Evolutionary conservation across 2,113 vertebrate genomes (phyloP).

Genomic region (Perca schrenkii): DNA sequence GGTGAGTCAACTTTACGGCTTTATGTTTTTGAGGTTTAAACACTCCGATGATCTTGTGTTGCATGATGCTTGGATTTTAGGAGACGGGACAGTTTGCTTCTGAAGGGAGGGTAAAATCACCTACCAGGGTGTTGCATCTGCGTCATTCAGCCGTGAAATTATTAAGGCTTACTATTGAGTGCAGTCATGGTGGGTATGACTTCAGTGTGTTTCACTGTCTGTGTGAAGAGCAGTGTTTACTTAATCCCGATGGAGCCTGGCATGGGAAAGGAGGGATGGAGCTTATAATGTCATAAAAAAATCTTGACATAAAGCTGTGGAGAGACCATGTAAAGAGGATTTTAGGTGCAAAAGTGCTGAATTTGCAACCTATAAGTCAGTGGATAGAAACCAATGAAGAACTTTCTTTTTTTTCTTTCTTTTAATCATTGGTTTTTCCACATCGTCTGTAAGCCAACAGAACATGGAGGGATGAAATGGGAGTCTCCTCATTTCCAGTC

Average conservation of each 20-base stretch:
- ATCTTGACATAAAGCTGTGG: constrained; percentile 16
- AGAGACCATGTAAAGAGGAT: constrained; percentile 22
- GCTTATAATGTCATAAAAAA: constrained; percentile 4
- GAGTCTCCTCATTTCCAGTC: constrained; percentile 34
- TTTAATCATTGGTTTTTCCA: constrained; percentile 39
- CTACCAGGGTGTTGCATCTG: neutral
- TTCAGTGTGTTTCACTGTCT: constrained; percentile 21
- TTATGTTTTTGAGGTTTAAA: neutral
- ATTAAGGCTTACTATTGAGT: neutral
- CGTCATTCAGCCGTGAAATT: neutral
- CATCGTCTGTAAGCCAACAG: constrained; percentile 14
- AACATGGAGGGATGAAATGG: constrained; percentile 17
- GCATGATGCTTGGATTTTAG: neutral
- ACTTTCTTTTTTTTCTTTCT: neutral
- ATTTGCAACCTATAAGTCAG: constrained; percentile 23
- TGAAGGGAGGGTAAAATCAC: neutral
- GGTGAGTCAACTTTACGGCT: constrained; percentile 86
- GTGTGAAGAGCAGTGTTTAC: constrained; percentile 14
- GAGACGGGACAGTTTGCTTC: neutral
- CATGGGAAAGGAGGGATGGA: constrained; percentile 11
- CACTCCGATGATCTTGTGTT: neutral
- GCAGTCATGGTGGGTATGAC: constrained; percentile 20
- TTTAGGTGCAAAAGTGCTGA: constrained; percentile 28
- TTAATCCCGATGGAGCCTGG: constrained; percentile 35
- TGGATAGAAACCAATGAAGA: neutral